Percentiles rank a stretch among this genome's conserved stretches.
These are phyloP conservation scores for Onychostoma macrolepis DNA, from an alignment of 2,113 vertebrate species.

Conservation along the genomic window DNA sequence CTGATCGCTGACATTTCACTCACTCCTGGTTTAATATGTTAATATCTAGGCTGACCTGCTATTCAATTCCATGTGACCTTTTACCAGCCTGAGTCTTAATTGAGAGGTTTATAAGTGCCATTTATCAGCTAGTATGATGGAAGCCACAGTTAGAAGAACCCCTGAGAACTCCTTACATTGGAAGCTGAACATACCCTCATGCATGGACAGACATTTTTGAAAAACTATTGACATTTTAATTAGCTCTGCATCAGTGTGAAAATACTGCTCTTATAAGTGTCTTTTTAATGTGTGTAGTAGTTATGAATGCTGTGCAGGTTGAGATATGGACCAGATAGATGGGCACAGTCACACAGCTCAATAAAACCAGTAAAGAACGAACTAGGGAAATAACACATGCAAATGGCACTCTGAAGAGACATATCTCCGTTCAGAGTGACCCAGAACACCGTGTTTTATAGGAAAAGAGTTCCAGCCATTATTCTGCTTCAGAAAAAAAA, in stretches of 20 bases:
- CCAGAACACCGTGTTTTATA: neutral
- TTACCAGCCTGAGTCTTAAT: constrained; percentile 38
- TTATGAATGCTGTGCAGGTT: constrained; percentile 16
- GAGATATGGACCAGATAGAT: constrained; percentile 2
- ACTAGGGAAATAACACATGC: constrained; percentile 20
- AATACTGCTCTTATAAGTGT: constrained; percentile 13
- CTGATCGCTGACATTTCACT: constrained; percentile 42
- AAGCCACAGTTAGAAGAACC: neutral
- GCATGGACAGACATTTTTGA: neutral
- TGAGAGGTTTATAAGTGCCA: constrained; percentile 45
- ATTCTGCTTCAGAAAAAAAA: neutral
- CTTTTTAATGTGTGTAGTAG: neutral
- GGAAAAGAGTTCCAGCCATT: neutral
- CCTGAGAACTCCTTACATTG: constrained; percentile 1
- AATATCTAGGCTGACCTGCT: constrained; percentile 45
- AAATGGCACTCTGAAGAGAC: constrained; percentile 1
- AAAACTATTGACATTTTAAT: constrained; percentile 35
- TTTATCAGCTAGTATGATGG: constrained; percentile 5
- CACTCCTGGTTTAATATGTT: constrained; percentile 39
- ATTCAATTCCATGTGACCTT: constrained; percentile 52
- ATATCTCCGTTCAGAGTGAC: constrained; percentile 14
- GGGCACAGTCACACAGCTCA: constrained; percentile 17
- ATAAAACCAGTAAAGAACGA: constrained; percentile 19
- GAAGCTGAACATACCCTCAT: constrained; percentile 12
- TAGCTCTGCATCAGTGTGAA: constrained; percentile 12